A percentile compares a stretch with the other conserved stretches of the same genome.
Evolutionary conservation across 2,888 invertebrate species (phyloP).

Genomic region (Hydrotaea cyrtoneurina): DNA sequence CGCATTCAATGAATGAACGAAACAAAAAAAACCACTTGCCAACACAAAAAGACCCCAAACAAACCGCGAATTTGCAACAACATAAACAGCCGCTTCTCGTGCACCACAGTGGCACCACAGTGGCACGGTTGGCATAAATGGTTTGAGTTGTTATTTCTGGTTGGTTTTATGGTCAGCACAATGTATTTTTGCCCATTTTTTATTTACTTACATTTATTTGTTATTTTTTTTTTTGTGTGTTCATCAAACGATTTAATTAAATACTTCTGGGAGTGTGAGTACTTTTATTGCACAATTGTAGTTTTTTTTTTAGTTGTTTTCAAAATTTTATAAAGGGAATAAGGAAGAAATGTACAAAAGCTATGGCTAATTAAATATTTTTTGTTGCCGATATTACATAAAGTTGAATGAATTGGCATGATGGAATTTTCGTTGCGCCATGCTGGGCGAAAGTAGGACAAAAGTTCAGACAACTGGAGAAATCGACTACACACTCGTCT

Average conservation of each 20-base stretch:
- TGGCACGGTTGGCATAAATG: background rate
- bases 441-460: no score
- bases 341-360: background rate
- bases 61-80: background rate
- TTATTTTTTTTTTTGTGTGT: background rate
- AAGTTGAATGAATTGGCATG: background rate
- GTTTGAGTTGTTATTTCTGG: background rate
- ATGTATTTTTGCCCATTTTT: background rate
- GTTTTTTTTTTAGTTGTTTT: background rate
- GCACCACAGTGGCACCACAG: background rate
- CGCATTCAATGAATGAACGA: constrained; percentile 13
- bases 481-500: no score
- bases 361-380: constrained; percentile 9
- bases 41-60: background rate
- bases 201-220: background rate
- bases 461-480: no score
- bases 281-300: background rate
- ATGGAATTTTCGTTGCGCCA: background rate
- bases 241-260: background rate
- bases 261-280: background rate
- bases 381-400: background rate
- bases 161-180: background rate
- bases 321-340: background rate
- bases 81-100: background rate
- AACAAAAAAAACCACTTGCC: background rate